A percentile compares a stretch with the other conserved stretches of the same genome.
These are phyloP conservation scores for Bufotes viridis DNA, from an alignment of 2,797 vertebrate species.

Conservation along the genomic window DNA sequence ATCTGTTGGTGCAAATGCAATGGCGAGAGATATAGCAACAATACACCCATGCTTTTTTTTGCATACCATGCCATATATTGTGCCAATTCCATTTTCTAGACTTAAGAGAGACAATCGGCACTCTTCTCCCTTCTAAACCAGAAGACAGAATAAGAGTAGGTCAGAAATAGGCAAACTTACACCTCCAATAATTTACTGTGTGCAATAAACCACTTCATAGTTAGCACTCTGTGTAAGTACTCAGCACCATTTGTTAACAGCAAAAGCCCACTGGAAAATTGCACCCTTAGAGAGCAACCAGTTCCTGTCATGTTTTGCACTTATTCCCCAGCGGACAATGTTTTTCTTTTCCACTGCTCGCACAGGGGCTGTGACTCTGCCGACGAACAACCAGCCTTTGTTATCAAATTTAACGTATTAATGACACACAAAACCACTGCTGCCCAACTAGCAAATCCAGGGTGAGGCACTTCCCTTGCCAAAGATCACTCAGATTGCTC, in stretches of 20 bases:
- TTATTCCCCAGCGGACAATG: constrained; percentile 42
- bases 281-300: constrained; percentile 42
- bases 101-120: too few species aligned
- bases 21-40: too few species aligned
- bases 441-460: background rate
- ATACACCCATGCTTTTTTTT: too few species aligned
- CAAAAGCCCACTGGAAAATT: constrained; percentile 50
- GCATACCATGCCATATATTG: too few species aligned
- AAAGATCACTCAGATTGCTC: too few species aligned
- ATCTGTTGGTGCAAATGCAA: too few species aligned
- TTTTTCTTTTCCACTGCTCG: constrained; percentile 48
- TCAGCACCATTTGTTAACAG: constrained; percentile 29
- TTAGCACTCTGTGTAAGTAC: background rate
- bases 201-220: background rate
- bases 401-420: background rate
- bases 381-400: background rate
- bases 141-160: background rate
- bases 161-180: background rate
- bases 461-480: background rate
- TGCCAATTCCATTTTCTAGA: too few species aligned
- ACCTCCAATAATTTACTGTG: background rate
- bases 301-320: constrained; percentile 59
- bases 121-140: too few species aligned
- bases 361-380: constrained; percentile 11
- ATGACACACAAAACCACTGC: background rate